Percentiles rank a stretch among this genome's conserved stretches.
These are phyloP conservation scores for Eira barbara DNA, from an alignment of 2,113 vertebrate genomes.

Conservation along the genomic window DNA sequence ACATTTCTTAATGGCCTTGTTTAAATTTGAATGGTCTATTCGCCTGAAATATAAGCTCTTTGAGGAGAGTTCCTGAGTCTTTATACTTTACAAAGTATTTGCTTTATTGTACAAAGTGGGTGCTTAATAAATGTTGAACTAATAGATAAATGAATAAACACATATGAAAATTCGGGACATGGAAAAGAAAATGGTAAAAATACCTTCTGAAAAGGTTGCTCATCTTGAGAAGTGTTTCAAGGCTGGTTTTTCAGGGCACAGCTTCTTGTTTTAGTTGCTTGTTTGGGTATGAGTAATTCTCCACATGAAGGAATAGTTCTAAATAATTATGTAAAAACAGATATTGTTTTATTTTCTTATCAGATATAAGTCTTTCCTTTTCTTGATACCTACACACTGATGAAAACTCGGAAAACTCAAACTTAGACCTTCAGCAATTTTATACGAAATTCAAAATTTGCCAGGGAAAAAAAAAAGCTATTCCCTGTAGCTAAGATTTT, in stretches of 20 bases:
- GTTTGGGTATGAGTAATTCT: neutral
- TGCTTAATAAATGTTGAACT: neutral
- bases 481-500: conserved; percentile 36
- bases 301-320: neutral
- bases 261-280: conserved; percentile 1
- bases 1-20: neutral
- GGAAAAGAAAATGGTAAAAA: neutral
- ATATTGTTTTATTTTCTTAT: conserved; percentile 23
- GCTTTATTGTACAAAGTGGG: neutral
- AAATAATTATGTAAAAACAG: conserved; percentile 34
- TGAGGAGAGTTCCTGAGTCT: neutral
- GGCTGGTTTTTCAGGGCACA: neutral
- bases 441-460: conserved; percentile 56
- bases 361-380: conserved; percentile 25
- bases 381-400: neutral
- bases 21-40: neutral
- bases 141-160: neutral
- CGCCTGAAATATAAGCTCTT: neutral
- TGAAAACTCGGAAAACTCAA: conserved; percentile 42
- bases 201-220: neutral
- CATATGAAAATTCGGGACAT: neutral
- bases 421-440: conserved; percentile 26
- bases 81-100: neutral
- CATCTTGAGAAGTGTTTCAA: neutral
- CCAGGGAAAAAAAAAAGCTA: neutral